Evolutionary conservation across 2,888 invertebrate species (phyloP).

Genomic region (Prenolepis imparis): DNA sequence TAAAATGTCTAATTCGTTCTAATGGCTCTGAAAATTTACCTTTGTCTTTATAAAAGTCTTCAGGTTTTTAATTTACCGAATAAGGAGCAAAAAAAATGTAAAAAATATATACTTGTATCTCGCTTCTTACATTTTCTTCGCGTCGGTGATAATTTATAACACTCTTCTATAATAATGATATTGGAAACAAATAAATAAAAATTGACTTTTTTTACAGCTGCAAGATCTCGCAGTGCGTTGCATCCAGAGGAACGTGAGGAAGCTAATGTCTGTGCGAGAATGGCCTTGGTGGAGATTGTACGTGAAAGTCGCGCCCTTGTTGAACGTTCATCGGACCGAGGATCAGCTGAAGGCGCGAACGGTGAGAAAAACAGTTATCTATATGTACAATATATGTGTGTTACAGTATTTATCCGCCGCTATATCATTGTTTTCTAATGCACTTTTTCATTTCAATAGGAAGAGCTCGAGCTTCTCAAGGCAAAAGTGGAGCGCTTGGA

Average conservation of each 20-base stretch:
- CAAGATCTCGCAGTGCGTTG: constrained; percentile 96
- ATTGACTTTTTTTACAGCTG: constrained; percentile 84
- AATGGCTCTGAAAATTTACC: not conserved
- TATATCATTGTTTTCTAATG: constrained; percentile 21
- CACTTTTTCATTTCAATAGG: constrained; percentile 87
- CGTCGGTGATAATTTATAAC: not conserved
- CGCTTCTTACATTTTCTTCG: not conserved
- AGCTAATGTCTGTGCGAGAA: constrained; percentile 95
- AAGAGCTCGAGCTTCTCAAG: constrained; percentile 94
- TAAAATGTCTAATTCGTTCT: not conserved
- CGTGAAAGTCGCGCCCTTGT: constrained; percentile 95
- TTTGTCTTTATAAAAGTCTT: not conserved
- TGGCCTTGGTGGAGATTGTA: constrained; percentile 99
- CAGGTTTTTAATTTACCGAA: not conserved
- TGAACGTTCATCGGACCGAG: constrained; percentile 97
- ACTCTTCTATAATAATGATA: not conserved
- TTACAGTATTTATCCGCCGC: not conserved
- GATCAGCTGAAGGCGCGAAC: constrained; percentile 95
- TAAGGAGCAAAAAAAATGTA: not conserved
- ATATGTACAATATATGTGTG: not conserved
- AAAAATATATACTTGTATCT: not conserved
- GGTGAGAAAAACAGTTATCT: constrained; percentile 87
- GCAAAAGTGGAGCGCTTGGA: constrained; percentile 95
- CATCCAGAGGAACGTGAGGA: constrained; percentile 97
- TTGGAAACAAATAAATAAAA: constrained; percentile 18